Evolutionary conservation across 2,888 invertebrate species (phyloP).

Genomic region (Argyresthia goedartella): DNA sequence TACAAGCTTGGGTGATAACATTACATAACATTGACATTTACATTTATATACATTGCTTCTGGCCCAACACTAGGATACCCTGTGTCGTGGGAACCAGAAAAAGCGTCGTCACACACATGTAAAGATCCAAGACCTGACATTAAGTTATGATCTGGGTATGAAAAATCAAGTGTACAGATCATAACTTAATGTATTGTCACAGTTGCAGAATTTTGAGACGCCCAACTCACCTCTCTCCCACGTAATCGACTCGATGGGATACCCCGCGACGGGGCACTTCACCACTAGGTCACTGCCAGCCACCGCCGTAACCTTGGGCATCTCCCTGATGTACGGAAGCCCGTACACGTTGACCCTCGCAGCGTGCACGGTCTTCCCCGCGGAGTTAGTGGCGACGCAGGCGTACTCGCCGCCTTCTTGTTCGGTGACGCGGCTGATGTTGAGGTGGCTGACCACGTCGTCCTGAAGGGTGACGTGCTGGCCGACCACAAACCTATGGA

Average conservation of each 20-base stretch:
- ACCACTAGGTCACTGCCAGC: conserved; percentile 87
- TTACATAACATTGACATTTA: too few species aligned
- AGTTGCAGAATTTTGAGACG: too few species aligned
- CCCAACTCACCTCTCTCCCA: conserved; percentile 87
- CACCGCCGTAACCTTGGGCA: conserved; percentile 90
- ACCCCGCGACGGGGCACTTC: conserved; percentile 92
- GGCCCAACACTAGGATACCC: too few species aligned
- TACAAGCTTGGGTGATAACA: too few species aligned
- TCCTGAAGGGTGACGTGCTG: conserved; percentile 94
- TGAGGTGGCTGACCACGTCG: conserved; percentile 93
- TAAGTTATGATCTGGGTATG: too few species aligned
- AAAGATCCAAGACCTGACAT: too few species aligned
- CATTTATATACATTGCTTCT: too few species aligned
- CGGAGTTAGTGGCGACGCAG: conserved; percentile 86
- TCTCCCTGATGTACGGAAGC: conserved; percentile 86
- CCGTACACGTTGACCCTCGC: conserved; percentile 92
- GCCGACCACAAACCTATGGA: conserved; percentile 84
- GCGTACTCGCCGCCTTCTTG: conserved; percentile 93
- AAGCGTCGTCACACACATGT: too few species aligned
- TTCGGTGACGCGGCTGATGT: conserved; percentile 87
- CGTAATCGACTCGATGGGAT: conserved; percentile 86
- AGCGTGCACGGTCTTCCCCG: conserved; percentile 84
- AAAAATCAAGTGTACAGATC: too few species aligned
- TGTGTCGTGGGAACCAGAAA: too few species aligned
- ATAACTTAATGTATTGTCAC: too few species aligned